Evolutionary conservation across 92 coral and sea anemone genomes (phyloP).

Genomic region (Blastomussa wellsi): DNA sequence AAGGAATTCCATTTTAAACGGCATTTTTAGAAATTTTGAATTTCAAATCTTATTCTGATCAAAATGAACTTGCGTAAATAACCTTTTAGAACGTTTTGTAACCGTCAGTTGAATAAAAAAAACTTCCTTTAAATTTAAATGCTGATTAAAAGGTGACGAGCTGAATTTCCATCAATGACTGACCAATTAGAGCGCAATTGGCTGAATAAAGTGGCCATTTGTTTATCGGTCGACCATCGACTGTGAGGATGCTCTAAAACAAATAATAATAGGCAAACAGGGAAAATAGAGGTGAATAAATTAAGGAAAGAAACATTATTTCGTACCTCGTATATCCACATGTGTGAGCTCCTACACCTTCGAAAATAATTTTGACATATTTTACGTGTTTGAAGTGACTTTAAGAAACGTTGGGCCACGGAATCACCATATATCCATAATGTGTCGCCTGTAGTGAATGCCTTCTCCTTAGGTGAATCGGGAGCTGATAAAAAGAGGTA

Average conservation of each 20-base stretch:
- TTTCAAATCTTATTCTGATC: no score
- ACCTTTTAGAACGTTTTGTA: not conserved
- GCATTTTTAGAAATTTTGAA: no score
- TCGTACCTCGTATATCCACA: conserved; percentile 61
- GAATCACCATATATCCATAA: conserved; percentile 61
- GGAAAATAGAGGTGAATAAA: not conserved
- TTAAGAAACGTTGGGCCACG: conserved; percentile 39
- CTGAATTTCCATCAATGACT: not conserved
- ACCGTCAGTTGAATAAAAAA: not conserved
- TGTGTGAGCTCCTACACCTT: conserved; percentile 35
- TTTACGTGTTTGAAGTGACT: conserved; percentile 28
- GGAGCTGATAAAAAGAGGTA: not conserved
- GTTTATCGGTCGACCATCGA: not conserved
- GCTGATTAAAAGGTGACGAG: not conserved
- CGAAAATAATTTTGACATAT: conserved; percentile 37
- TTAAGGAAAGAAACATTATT: not conserved
- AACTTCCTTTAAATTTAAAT: no score
- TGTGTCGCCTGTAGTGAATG: conserved; percentile 14
- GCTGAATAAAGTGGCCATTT: not conserved
- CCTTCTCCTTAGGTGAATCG: not conserved
- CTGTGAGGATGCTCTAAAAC: not conserved
- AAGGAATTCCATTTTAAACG: no score
- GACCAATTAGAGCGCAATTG: not conserved
- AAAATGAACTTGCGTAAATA: no score
- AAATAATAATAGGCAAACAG: no score